A percentile compares a stretch with the other conserved stretches of the same genome.
phyloP scores from a whole-genome alignment of 2,113 vertebrate species.

The Haliaeetus leucogaster region DNA sequence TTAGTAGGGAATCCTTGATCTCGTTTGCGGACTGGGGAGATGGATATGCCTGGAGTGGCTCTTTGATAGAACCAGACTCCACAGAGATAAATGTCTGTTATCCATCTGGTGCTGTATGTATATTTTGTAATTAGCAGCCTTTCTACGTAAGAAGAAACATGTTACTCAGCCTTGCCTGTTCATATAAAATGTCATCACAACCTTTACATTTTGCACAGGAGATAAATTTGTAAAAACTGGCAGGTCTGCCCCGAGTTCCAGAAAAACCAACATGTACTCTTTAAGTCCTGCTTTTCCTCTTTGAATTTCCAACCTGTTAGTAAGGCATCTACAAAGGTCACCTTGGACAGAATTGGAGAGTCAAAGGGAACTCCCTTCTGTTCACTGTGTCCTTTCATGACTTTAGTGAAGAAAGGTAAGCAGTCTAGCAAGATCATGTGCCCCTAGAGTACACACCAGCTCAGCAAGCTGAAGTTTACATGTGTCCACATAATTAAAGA shows the following conservation, averaged over 20 bases:
- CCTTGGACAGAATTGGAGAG: not conserved
- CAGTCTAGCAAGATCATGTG: not conserved
- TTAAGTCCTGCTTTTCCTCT: not conserved
- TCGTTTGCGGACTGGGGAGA: not conserved
- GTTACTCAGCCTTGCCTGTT: not conserved
- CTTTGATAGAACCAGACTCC: not conserved
- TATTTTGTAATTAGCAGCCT: not conserved
- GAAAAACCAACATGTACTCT: not conserved
- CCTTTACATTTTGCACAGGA: not conserved
- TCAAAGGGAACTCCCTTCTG: not conserved
- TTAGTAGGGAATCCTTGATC: not conserved
- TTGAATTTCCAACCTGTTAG: not conserved
- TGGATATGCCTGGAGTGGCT: not conserved
- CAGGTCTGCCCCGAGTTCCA: not conserved
- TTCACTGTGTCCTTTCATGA: not conserved
- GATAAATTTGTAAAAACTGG: not conserved
- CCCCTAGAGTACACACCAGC: rapidly evolving
- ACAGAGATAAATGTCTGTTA: not conserved
- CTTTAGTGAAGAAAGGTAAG: not conserved
- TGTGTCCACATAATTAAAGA: not conserved
- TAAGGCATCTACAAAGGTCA: not conserved
- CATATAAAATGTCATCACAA: not conserved
- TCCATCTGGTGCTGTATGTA: not conserved
- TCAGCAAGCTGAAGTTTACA: not conserved
- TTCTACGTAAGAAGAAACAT: not conserved